Conservation (phyloP, 2,113 vertebrate species). For the Vireo altiloquus region DNA sequence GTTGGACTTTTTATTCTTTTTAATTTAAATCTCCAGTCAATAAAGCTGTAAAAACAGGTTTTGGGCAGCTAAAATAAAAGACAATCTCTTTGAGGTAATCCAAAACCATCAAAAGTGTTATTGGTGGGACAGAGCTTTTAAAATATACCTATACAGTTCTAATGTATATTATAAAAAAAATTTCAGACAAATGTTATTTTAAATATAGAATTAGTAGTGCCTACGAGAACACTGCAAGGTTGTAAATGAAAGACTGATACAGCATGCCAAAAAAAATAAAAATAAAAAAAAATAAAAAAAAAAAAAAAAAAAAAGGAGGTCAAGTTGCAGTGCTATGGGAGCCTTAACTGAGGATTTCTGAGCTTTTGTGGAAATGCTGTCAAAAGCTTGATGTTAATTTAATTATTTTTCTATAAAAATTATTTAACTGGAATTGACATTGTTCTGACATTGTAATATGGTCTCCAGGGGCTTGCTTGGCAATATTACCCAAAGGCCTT, state of each 20-base stretch:
- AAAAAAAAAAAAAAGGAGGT: neutral
- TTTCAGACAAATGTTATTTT: neutral
- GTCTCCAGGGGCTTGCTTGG: constrained; percentile 10
- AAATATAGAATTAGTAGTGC: neutral
- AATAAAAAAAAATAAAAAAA: neutral
- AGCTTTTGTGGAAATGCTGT: neutral
- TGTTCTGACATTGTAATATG: constrained; percentile 47
- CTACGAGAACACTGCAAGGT: neutral
- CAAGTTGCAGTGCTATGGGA: neutral
- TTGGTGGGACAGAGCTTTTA: neutral
- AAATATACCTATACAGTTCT: neutral
- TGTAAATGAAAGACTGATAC: neutral
- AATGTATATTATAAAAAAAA: neutral
- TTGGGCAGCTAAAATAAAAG: neutral
- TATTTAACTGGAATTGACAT: constrained; percentile 38
- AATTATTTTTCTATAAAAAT: constrained; percentile 22
- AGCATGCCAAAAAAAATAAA: neutral
- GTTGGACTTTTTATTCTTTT: neutral
- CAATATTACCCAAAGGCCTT: constrained; percentile 28
- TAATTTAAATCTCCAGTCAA: neutral
- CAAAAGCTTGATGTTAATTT: constrained; percentile 10
- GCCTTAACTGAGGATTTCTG: neutral
- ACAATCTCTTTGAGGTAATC: neutral
- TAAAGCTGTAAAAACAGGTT: neutral
- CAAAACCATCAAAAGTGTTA: neutral